A percentile compares a stretch with the other conserved stretches of the same genome.
These are phyloP conservation scores for Capitulum mitella DNA, from an alignment of 2,888 invertebrate species.

Conservation along the genomic window DNA sequence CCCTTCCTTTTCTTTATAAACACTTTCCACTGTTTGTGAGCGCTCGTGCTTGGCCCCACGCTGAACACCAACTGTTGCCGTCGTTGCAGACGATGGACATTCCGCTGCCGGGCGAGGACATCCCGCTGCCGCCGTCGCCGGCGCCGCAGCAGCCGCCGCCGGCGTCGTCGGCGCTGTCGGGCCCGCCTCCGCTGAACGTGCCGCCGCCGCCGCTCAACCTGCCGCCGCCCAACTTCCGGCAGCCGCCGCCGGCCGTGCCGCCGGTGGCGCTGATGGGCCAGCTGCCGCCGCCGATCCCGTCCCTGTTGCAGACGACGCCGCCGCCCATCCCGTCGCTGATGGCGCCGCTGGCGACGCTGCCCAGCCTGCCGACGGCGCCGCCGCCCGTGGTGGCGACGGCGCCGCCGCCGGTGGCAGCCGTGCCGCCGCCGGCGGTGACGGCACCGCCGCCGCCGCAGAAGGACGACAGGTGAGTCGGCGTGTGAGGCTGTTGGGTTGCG, in stretches of 20 bases:
- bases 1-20: no score
- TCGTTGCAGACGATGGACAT: conserved; percentile 16
- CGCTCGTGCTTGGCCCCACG: no score
- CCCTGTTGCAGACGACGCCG: not conserved
- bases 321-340: not conserved
- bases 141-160: not conserved
- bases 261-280: not conserved
- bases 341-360: not conserved
- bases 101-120: conserved; percentile 19
- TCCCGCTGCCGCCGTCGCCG: conserved; percentile 17
- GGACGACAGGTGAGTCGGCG: conserved; percentile 14
- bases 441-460: not conserved
- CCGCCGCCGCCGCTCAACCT: not conserved
- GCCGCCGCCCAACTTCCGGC: conserved; percentile 2
- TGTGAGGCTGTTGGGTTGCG: no score
- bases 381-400: not conserved
- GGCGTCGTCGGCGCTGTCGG: not conserved
- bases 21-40: no score
- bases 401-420: not conserved
- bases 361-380: not conserved
- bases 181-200: not conserved
- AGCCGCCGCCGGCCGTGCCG: not conserved
- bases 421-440: not conserved
- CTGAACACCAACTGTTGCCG: no score
- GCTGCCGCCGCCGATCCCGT: not conserved